Evolutionary conservation across 2,113 vertebrate species (phyloP), one percentile per base, ranked within the genome.

Genomic region (Tyrannus savana): DNA sequence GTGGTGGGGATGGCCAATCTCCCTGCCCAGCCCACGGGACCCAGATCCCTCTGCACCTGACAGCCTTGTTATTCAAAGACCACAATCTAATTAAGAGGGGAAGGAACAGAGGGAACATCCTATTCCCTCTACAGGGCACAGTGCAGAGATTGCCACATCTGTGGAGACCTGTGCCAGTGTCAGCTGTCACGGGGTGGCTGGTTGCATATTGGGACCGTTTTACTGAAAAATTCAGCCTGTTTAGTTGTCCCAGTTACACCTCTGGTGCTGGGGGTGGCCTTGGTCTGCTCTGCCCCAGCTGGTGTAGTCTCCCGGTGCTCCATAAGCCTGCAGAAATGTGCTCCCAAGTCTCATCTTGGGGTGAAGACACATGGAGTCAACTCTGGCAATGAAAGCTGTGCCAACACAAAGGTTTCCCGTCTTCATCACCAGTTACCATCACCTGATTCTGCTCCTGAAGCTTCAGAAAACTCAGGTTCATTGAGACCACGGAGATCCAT

Each of bases 121-220:
- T 64, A 13, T 52, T 92, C 63, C 73, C 3, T 3, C n/a, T 37
- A 11, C 55, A 35, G 2, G 5, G 19, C 52, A 64, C 0, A 0
- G 44, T 42, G 42, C 66, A 79, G 82, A 76, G 30, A 56, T 60
- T 5, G 2, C 27, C 67, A 39, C 0, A 2, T 49, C 64, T 35
- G 27, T 55, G 47, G 46, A 50, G 14, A 44, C 19, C 24, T 71
- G 44, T 5, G 1, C 24, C 71, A 81, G 4, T 1, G 2, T 52
- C 68, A 52, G 56, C 58, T 52, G 49, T 31, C 11, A 12, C 0
- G 0, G 9, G 7, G n/a, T 37, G 58, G 19, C n/a, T 0, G 0
- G 35, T 31, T 55, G 56, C 30, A n/a, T 17, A 10, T 24, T 24
- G 31, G 42, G 44, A 28, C 10, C 64, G 76, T 41, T 17, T n/a